Percentiles rank a stretch among this genome's conserved stretches.
Evolutionary conservation across 2,888 invertebrate species (phyloP).

Genomic region (Synanthedon andrenaeformis): DNA sequence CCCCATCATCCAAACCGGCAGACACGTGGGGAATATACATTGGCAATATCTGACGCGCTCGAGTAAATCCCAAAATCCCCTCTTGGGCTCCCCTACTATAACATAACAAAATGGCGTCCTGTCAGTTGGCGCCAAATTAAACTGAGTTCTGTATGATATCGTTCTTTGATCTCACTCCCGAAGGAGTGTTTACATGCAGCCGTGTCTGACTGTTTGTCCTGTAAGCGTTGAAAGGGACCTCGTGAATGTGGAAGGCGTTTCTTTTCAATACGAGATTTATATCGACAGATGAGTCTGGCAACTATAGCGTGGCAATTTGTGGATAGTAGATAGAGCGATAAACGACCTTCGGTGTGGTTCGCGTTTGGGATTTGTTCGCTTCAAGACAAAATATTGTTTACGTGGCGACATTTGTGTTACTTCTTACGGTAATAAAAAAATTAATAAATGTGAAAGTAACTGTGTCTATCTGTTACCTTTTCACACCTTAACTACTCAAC

Average conservation of each 20-base stretch:
- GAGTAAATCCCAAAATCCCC: too few relatives aligned
- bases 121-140: conserved; percentile 63
- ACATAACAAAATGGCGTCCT: conserved; percentile 51
- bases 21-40: too few relatives aligned
- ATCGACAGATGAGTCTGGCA: conserved; percentile 41
- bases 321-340: conserved; percentile 58
- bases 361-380: too few relatives aligned
- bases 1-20: too few relatives aligned
- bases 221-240: conserved; percentile 42
- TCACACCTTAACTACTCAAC: too few relatives aligned
- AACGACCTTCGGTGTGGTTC: conserved; percentile 10
- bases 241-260: conserved; percentile 39
- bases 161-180: conserved; percentile 59
- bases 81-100: too few relatives aligned
- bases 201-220: conserved; percentile 53
- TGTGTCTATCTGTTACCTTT: too few relatives aligned
- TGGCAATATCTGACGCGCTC: too few relatives aligned
- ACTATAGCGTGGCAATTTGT: conserved; percentile 64
- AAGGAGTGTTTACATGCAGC: conserved; percentile 47
- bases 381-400: too few relatives aligned
- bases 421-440: too few relatives aligned
- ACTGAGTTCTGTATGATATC: conserved; percentile 56
- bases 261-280: conserved; percentile 60
- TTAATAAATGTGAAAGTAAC: too few relatives aligned
- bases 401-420: too few relatives aligned